These are phyloP conservation scores for Nycticorax nycticorax DNA, from an alignment of 2,113 vertebrate genomes.

Conservation along the genomic window DNA sequence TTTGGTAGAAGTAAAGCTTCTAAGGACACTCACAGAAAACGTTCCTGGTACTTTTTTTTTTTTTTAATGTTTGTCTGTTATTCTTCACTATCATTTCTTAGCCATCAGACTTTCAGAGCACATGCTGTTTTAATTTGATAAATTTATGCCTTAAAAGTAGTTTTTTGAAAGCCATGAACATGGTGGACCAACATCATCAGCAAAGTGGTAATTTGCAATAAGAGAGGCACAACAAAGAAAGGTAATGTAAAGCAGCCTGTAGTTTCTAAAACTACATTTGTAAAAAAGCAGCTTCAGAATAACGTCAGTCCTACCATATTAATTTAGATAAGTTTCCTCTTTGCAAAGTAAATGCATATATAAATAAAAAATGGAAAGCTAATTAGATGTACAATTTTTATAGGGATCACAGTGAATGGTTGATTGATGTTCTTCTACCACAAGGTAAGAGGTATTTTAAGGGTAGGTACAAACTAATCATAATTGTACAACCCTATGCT, in stretches of 20 bases:
- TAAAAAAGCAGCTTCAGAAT: conserved; percentile 30
- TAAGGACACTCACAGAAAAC: background rate
- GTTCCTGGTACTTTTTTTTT: background rate
- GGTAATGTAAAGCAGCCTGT: background rate
- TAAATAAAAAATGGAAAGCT: background rate
- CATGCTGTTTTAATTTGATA: conserved; percentile 21
- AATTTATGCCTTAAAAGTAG: conserved; percentile 47
- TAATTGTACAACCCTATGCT: background rate
- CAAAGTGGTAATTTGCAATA: conserved; percentile 41
- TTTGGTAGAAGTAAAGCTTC: conserved; percentile 28
- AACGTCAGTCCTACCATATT: background rate
- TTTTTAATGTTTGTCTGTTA: background rate
- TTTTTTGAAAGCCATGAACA: conserved; percentile 37
- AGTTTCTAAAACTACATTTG: conserved; percentile 36
- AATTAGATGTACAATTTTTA: conserved; percentile 29
- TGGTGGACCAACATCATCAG: background rate
- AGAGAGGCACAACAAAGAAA: background rate
- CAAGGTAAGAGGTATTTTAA: conserved; percentile 88
- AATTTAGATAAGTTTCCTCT: conserved; percentile 18
- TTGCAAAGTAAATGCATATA: background rate
- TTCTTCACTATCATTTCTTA: background rate
- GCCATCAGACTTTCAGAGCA: background rate
- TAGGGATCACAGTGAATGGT: conserved; percentile 96
- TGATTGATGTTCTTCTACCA: conserved; percentile 96
- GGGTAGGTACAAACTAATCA: conserved; percentile 36